These are phyloP conservation scores for Diplazon laetatorius DNA, from an alignment of 2,888 invertebrate species.

Conservation along the genomic window DNA sequence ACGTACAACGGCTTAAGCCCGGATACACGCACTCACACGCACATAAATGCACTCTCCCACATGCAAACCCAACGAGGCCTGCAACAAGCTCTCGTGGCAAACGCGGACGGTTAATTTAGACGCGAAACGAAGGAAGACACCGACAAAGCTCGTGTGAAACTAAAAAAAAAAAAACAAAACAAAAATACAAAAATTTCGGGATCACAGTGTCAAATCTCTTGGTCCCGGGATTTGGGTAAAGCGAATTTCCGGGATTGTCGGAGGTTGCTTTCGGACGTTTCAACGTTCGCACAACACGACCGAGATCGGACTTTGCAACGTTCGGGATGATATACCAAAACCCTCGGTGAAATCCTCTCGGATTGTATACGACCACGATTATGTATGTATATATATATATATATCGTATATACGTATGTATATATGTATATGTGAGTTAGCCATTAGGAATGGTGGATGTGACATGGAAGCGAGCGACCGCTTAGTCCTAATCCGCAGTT, in stretches of 20 bases:
- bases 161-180: no score
- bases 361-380: no score
- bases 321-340: no score
- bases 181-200: no score
- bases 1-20: slow-evolving; percentile 77
- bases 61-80: not conserved
- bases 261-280: not conserved
- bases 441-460: slow-evolving; percentile 38
- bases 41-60: not conserved
- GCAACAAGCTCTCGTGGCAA: no score
- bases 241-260: not conserved
- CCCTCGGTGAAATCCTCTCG: no score
- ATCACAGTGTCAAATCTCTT: no score
- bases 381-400: slow-evolving; percentile 60
- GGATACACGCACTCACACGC: slow-evolving; percentile 53
- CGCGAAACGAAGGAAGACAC: slow-evolving; percentile 20
- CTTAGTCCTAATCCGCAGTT: slow-evolving; percentile 53
- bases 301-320: no score
- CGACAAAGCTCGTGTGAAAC: slow-evolving; percentile 32
- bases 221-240: no score
- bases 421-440: no score
- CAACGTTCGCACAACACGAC: no score
- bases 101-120: slow-evolving; percentile 17
- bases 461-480: slow-evolving; percentile 22
- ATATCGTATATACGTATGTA: no score